Evolutionary conservation across 1,140 invertebrate species (phyloP), one percentile per base, ranked within the genome.

Genomic region (Tenebrio molitor): DNA sequence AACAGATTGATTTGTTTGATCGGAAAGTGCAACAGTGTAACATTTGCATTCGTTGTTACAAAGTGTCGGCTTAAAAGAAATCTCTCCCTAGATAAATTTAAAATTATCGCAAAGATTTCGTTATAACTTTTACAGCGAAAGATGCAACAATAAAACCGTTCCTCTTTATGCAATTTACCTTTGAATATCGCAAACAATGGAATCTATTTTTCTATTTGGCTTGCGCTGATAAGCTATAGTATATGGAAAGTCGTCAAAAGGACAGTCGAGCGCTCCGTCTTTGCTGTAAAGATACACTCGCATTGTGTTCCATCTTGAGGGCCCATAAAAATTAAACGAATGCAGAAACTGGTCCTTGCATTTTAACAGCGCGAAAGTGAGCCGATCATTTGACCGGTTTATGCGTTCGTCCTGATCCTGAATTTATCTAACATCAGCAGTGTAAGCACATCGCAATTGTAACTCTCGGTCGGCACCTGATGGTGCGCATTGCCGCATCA

Each of bases 381-480:
- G 21, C 7, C 3, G 21, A 58, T 58, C 25, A 58, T 65, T 65
- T 65, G 29, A 17, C 62, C 62, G 62, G 33, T 65, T 65, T 65
- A 39, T 65, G 23, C 21, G 23, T 68, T 68, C 39, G 21, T 68
- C 50, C 29, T 34, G 68, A 68, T 73, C 36, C 53, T 23, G 16
- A 66, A 72, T 72, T 76, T 74, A 74, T 68, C 63, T 68, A 71
- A 77, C 71, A 78, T 78, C 76, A 79, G 75, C 74, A 79, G 72
- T 78, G 70, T 76, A 72, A 75, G 76, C 79, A 80, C 79, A 80
- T 77, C 63, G 73, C 76, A 80, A 80, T 78, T 80, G 79, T 80
- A 80, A 80, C 79, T 80, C 74, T 79, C 72, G 65, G 50, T 23
- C 71, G 73, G 76, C 79, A 79, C 79, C 77, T 80, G 77, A 74